Base-by-base conservation (phyloP, 1,140 invertebrate genomes). In the Pseudachorutes palmiensis region DNA sequence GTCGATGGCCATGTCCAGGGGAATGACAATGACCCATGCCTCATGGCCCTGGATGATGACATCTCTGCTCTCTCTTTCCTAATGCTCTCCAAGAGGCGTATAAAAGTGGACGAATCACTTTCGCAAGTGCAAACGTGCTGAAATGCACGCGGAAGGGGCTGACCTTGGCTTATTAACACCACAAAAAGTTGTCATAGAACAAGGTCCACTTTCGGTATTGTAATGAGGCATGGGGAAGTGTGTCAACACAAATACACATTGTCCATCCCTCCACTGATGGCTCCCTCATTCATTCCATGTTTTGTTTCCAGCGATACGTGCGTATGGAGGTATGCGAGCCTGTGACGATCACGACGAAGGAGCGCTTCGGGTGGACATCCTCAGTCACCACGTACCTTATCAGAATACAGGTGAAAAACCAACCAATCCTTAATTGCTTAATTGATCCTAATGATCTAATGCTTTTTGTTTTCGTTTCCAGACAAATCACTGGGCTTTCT, bases 401-500 rank as follows among this genome's bases (percentile, higher is more conserved):
- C 29, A 12, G 33, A n/a, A 49, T 68, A 16, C 51, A 68, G 45
- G 67, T 68, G 64, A 68, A 28, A 14, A 51, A 41, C 36, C 36
- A 5, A 5, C 36, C 36, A 5, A 5, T 19, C 3, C 9, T 63
- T n/a, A 63, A 45, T 16, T 22, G 33, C 24, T 63, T 14, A 26
- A 29, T 12, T 36, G 14, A 1, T 14, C 49, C 31, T n/a, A 22
- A 2, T 2, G 1, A n/a, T 1, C 48, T 24, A 62, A 1, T 22
- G 1, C 24, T 49, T 28, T 65, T 51, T 64, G 31, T 16, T 2
- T 48, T 62, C 33, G 28, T 55, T 33, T 63, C 22, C 62, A 68
- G 66, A 67, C 60, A 14, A 70, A 66, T 45, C 66, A 67, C 59
- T 70, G 55, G 30, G 66, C 66, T 1, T 69, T 68, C 22, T 69